Base-by-base conservation (phyloP, 2,888 invertebrate species). In the Oscheius sp. region DNA sequence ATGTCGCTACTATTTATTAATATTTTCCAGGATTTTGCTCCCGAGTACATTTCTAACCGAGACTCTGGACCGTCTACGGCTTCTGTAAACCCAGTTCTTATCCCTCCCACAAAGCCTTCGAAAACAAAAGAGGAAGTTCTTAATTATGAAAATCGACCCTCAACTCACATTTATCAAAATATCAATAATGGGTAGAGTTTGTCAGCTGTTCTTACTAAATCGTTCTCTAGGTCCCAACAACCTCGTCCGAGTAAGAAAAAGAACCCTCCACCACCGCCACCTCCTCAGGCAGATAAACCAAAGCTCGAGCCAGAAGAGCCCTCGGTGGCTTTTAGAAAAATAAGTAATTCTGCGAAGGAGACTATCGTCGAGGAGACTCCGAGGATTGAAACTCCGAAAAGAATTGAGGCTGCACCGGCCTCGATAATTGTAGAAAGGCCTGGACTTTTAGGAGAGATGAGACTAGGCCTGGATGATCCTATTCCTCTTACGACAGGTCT, bases 211-310 rank as follows among this genome's bases (percentile, higher is more conserved):
- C n/a, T n/a, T n/a, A n/a, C n/a, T n/a, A n/a, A n/a, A n/a, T n/a
- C n/a, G n/a, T n/a, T n/a, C n/a, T n/a, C n/a, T n/a, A n/a, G n/a
- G n/a, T n/a, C n/a, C n/a, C n/a, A n/a, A n/a, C n/a, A 20, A 25
- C 34, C 50, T 27, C 65, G 65, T 37, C 65, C 65, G 3, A 65
- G 65, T 17, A 33, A 27, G 23, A 65, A 65, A 29, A 65, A 65
- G 53, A 37, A 65, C 25, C 64, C 64, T 8, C 65, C 65, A 29
- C 65, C 65, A 2, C 65, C 65, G 29, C 65, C 65, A 8, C 65
- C 65, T n/a, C 53, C 65, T 10, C 39, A 52, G 25, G 25, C 39
- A 25, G 39, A n/a, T 4, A 65, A 65, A 17, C 65, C 65, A 17
- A 25, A 37, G 27, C 23, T 65, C 1, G 3, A 6, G 15, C 10